Evolutionary conservation across 2,888 invertebrate genomes (phyloP).

Genomic region (Thera obeliscata): DNA sequence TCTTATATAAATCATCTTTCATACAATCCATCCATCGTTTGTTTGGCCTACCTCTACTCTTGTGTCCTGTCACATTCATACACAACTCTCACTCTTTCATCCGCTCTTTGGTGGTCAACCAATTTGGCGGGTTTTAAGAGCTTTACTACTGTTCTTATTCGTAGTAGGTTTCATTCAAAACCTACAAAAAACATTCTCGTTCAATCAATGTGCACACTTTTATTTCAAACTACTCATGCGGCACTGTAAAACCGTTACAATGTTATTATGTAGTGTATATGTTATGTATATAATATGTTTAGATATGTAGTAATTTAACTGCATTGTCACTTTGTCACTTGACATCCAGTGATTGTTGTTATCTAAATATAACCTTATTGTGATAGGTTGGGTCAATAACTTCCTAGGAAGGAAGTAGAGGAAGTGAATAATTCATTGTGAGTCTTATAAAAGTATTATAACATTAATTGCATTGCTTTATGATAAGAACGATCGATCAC

Average conservation of each 20-base stretch:
- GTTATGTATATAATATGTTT: too few relatives aligned
- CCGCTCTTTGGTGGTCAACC: too few relatives aligned
- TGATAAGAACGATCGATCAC: slow-evolving; percentile 15
- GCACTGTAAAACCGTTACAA: slow-evolving; percentile 3
- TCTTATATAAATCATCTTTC: too few relatives aligned
- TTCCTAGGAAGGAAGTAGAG: slow-evolving; percentile 38
- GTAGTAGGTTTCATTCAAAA: too few relatives aligned
- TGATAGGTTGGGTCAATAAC: slow-evolving; percentile 32
- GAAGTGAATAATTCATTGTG: slow-evolving; percentile 27
- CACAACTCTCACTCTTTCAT: too few relatives aligned
- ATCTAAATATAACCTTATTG: slow-evolving; percentile 35
- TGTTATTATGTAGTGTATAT: neutral
- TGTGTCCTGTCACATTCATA: too few relatives aligned
- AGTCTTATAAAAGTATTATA: neutral
- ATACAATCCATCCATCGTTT: too few relatives aligned
- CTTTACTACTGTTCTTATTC: too few relatives aligned
- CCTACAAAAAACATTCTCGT: too few relatives aligned
- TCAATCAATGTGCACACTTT: too few relatives aligned
- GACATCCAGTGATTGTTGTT: slow-evolving; percentile 15
- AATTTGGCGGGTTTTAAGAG: too few relatives aligned
- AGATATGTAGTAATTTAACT: slow-evolving; percentile 11
- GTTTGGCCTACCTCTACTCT: too few relatives aligned
- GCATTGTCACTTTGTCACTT: slow-evolving; percentile 27
- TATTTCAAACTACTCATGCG: neutral
- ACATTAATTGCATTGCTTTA: slow-evolving; percentile 35